Evolutionary conservation across 2,797 vertebrate species (phyloP), one percentile per base, ranked within the genome.

Genomic region (Lithobates pipiens): DNA sequence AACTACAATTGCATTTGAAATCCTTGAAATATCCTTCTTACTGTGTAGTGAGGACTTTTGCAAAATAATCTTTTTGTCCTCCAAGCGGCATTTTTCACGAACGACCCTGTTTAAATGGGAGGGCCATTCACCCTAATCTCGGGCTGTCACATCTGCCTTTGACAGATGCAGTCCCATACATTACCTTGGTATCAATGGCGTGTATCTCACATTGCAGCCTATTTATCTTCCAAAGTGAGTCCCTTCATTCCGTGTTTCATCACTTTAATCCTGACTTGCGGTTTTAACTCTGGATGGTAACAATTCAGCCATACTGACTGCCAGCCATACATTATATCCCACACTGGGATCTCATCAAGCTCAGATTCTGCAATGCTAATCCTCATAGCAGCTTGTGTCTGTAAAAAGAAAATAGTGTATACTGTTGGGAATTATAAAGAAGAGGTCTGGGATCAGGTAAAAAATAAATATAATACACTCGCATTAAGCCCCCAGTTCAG

Each of bases 151-250:
- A 79, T 78, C 68, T 65, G 50, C 36, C 69, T 8, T 42, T 76
- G 72, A 69, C 81, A 78, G 76, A 63, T 74, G 71, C 61, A 78
- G 68, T 78, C 76, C 73, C 36, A 65, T 44, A 57, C 39, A 57
- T 71, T 68, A 32, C 23, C 50, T 72, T 29, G 18, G 25, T 85
- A 63, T 77, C 68, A 65, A 21, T 63, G 13, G 10, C 76, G 34
- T 42, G 25, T 54, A 46, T 78, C 83, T 85, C 76, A 79, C 36
- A 27, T 78, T 73, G 69, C 76, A 63, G 74, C 27, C 42, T 76
- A 84, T 77, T 71, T 77, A 77, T 83, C 81, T 83, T 83, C 50
- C 81, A 76, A 76, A 46, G 27, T 76, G 36, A 27, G 42, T 27
- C 36, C 68, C 57, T 78, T 78, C 63, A 44, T 68, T 63, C 65